Conservation (phyloP, 2,797 vertebrate species). For the Aldrovandia affinis region DNA sequence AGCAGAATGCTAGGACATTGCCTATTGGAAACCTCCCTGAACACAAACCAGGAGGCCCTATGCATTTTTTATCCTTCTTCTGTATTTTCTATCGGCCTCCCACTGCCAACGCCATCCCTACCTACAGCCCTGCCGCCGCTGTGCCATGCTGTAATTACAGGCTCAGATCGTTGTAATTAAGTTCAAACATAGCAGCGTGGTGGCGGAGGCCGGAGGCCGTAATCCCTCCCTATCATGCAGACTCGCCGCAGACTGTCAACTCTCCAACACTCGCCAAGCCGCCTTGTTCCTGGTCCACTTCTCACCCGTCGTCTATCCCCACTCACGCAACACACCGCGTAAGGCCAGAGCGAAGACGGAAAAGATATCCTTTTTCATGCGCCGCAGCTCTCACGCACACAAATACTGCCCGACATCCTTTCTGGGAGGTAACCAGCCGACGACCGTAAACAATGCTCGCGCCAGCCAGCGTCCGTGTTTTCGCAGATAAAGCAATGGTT, state of each 20-base stretch:
- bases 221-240: constrained; percentile 49
- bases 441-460: background rate
- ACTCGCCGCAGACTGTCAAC: constrained; percentile 52
- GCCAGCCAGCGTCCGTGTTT: background rate
- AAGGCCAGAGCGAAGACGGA: constrained; percentile 2
- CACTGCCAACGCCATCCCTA: constrained; percentile 24
- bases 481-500: background rate
- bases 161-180: constrained; percentile 52
- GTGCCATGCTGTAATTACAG: constrained; percentile 51
- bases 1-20: background rate
- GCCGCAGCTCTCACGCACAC: background rate
- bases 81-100: background rate
- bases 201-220: constrained; percentile 45
- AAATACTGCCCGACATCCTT: constrained; percentile 10
- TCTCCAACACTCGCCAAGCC: constrained; percentile 42
- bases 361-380: background rate
- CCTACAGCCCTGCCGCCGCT: constrained; percentile 45
- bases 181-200: constrained; percentile 61
- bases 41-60: background rate
- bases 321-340: background rate
- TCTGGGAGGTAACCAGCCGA: background rate
- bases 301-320: constrained; percentile 15
- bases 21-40: background rate
- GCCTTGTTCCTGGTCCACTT: constrained; percentile 2
- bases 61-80: background rate